A percentile compares a stretch with the other conserved stretches of the same genome.
These are phyloP conservation scores for Sebastes matsubarae DNA, from an alignment of 2,797 vertebrate genomes.

Conservation along the genomic window DNA sequence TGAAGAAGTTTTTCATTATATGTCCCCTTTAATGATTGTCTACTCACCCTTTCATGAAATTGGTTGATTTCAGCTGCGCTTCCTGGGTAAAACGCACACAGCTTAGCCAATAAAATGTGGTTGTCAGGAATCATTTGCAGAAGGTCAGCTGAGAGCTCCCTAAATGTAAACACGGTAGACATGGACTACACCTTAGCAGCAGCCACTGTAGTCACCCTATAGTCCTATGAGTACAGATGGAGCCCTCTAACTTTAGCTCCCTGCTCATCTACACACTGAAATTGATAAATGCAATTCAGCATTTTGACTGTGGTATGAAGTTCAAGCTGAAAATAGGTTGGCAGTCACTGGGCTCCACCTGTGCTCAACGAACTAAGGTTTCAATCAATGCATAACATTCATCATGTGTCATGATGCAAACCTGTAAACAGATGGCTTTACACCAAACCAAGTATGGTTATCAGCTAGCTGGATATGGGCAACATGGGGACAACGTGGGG, in stretches of 20 bases:
- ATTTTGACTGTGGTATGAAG: background rate
- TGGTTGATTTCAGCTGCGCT: conserved; percentile 86
- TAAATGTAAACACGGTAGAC: conserved; percentile 55
- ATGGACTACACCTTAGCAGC: background rate
- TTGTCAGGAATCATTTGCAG: conserved; percentile 92
- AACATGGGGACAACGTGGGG: background rate
- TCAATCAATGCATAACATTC: background rate
- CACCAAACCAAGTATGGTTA: background rate
- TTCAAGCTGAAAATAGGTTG: background rate
- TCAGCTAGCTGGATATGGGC: background rate
- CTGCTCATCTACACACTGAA: background rate
- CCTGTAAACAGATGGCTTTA: background rate
- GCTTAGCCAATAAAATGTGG: conserved; percentile 86
- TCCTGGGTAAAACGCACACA: conserved; percentile 93
- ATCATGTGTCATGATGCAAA: background rate
- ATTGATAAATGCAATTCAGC: background rate
- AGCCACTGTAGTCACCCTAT: background rate
- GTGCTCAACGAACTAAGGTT: background rate
- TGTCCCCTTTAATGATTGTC: background rate
- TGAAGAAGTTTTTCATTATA: too few species aligned
- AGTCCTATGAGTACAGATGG: background rate
- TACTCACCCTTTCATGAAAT: conserved; percentile 87
- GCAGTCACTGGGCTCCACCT: background rate
- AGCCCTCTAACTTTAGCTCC: background rate
- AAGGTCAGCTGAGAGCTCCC: conserved; percentile 91